Base-by-base conservation (phyloP, 2,797 vertebrate genomes). In the Chaetophractus vellerosus region DNA sequence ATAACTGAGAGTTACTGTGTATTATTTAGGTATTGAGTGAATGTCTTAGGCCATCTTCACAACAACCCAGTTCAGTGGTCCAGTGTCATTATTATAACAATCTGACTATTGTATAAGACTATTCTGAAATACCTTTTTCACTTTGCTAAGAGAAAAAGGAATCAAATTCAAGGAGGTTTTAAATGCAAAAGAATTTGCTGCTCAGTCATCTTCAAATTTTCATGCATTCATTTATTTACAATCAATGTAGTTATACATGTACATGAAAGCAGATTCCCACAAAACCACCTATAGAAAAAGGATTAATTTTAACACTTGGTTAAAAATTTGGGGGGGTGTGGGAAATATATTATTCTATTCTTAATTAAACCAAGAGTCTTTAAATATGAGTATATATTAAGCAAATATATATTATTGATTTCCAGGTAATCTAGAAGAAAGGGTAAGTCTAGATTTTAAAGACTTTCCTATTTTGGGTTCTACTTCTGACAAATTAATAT, bases 81-180 rank as follows among this genome's bases (percentile, higher is more conserved):
- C 18, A 66, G 19, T 92, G 18, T 92, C 14, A 38, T 75, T 86
- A 80, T 91, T 81, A 94, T 88, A 94, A 89, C 36, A 91, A 82
- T 64, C 63, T 88, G 28, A 33, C 41, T 80, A 45, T 85, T 72
- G 26, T 74, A 12, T 33, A 74, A 88, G 41, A 68, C n/a, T 6
- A 68, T 26, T 61, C 48, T 91, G 23, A 88, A 83, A 86, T 92
- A 64, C 52, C 7, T 14, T 57, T 91, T 90, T 78, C 31, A 69
- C 24, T 90, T 87, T 55, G 8, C 41, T 89, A 66, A 93, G 38
- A 81, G 92, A 72, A 93, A 89, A 36, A 59, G 21, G 41, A 74
- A 84, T 63, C 26, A 80, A 79, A 96, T 63, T 68, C 31, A 55
- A 11, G 63, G 52, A 93, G 24, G 28, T 80, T 76, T 90, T 88